phyloP scores from a whole-genome alignment of 1,140 invertebrate genomes.

The Scaptomyza pallida region DNA sequence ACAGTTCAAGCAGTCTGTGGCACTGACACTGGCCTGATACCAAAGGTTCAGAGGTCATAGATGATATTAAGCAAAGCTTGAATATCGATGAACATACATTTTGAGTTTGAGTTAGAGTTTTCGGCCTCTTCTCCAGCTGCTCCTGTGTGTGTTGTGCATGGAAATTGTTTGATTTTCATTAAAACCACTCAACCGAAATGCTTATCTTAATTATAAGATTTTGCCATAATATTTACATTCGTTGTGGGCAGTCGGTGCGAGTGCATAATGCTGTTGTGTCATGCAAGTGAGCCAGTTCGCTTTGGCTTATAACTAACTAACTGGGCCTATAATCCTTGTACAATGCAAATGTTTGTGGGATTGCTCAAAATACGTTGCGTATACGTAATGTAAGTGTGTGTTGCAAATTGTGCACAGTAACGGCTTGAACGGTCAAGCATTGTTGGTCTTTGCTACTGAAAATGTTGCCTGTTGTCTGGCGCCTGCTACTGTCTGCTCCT shows the following conservation, averaged over 20 bases:
- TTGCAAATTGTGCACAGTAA: constrained; percentile 20
- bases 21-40: constrained; percentile 3
- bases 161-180: constrained; percentile 77
- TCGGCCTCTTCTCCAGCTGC: not conserved
- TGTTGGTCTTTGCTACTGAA: constrained; percentile 20
- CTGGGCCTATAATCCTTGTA: constrained; percentile 24
- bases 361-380: constrained; percentile 41
- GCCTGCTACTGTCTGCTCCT: not conserved
- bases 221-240: constrained; percentile 73
- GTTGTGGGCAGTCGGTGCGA: constrained; percentile 44
- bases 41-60: not conserved
- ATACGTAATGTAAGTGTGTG: constrained; percentile 46
- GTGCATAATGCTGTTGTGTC: constrained; percentile 42
- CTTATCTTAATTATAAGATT: constrained; percentile 80
- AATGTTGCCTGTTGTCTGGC: not conserved
- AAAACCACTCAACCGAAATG: constrained; percentile 68
- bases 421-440: constrained; percentile 53
- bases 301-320: not conserved
- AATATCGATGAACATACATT: constrained; percentile 16
- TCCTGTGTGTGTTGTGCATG: constrained; percentile 37
- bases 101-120: not conserved
- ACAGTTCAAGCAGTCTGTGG: not conserved
- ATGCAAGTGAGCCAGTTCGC: constrained; percentile 4
- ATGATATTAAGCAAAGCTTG: not conserved
- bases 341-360: constrained; percentile 64